These are phyloP conservation scores for Actinia tenebrosa DNA, from an alignment of 64 coral and sea anemone species.

Conservation along the genomic window DNA sequence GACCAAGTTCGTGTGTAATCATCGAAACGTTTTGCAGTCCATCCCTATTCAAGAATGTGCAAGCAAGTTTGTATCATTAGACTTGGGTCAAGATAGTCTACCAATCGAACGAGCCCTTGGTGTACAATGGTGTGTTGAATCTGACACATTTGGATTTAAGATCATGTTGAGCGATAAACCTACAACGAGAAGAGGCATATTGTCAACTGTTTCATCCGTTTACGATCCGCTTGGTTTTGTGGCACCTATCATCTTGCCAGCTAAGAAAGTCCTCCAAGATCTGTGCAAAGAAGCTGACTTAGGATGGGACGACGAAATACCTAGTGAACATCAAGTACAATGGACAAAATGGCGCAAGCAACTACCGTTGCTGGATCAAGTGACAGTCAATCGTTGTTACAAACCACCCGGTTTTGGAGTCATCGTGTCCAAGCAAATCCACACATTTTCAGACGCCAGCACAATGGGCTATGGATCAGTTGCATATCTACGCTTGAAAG, in stretches of 20 bases:
- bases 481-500: not conserved
- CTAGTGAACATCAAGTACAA: not conserved
- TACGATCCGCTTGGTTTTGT: constrained; percentile 26
- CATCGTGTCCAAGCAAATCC: constrained; percentile 7
- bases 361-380: not conserved
- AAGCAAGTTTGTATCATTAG: not conserved
- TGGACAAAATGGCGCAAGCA: not conserved
- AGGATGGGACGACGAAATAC: constrained; percentile 20
- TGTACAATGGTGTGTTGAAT: constrained; percentile 29
- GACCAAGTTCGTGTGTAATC: constrained; percentile 17
- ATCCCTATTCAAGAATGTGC: constrained; percentile 22
- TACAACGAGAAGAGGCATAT: constrained; percentile 11
- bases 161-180: constrained; percentile 10
- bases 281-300: not conserved
- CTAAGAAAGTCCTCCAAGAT: constrained; percentile 12
- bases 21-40: constrained; percentile 17
- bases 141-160: constrained; percentile 1
- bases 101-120: constrained; percentile 9
- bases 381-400: constrained; percentile 2
- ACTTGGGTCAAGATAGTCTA: constrained; percentile 10
- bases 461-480: not conserved
- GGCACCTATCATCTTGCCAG: not conserved
- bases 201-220: constrained; percentile 9
- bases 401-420: not conserved
- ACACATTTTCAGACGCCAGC: constrained; percentile 11